phyloP scores from a whole-genome alignment of 2,113 vertebrate species.

The Ptychochromis oligacanthus region DNA sequence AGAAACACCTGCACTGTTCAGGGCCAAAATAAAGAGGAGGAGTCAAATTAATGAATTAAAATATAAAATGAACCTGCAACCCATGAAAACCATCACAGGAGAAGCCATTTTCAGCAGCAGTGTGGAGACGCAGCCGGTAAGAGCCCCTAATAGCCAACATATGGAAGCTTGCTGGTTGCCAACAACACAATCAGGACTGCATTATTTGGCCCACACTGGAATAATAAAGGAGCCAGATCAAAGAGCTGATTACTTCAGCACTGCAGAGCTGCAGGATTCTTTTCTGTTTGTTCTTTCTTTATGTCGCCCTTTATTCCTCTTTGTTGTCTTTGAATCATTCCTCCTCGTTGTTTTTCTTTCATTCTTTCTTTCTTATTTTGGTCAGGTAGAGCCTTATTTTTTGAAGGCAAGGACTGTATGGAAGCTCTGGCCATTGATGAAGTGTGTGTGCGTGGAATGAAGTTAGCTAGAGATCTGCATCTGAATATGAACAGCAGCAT shows the following conservation, averaged over 20 bases:
- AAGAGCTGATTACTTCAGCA: conserved; percentile 79
- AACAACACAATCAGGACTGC: conserved; percentile 77
- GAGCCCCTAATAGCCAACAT: conserved; percentile 79
- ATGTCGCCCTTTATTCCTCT: conserved; percentile 55
- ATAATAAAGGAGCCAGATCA: conserved; percentile 81
- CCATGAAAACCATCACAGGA: conserved; percentile 9
- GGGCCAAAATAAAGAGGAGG: not conserved
- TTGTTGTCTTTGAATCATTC: conserved; percentile 53
- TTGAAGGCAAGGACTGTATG: conserved; percentile 6
- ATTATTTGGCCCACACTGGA: conserved; percentile 78
- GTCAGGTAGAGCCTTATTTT: conserved; percentile 21
- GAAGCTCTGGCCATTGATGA: conserved; percentile 23
- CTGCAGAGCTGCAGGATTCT: conserved; percentile 58
- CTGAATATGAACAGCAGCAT: conserved; percentile 42
- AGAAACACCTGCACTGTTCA: not conserved
- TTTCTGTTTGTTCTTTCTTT: conserved; percentile 64
- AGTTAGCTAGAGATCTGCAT: conserved; percentile 15
- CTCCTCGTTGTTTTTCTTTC: conserved; percentile 18
- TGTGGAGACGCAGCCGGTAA: conserved; percentile 31
- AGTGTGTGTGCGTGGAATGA: not conserved
- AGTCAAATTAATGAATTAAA: not conserved
- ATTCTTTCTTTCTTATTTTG: not conserved
- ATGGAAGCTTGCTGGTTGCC: conserved; percentile 74
- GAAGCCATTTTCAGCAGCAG: conserved; percentile 37
- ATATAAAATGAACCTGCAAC: conserved; percentile 3